Evolutionary conservation across 2,888 invertebrate species (phyloP).

Genomic region (Mythimna lalbum): DNA sequence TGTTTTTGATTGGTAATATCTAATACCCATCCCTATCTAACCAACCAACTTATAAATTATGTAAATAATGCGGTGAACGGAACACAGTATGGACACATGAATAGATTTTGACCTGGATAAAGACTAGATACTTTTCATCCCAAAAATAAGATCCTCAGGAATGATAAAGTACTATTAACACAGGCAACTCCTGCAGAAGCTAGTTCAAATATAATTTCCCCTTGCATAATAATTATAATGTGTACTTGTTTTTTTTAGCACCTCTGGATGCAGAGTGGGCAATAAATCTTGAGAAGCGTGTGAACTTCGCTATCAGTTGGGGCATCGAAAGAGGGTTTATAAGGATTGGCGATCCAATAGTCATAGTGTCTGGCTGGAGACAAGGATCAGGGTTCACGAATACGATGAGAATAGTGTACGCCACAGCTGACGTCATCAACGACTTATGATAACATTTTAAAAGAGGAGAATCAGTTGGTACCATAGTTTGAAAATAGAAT

Average conservation of each 20-base stretch:
- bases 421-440: constrained; percentile 69
- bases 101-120: background rate
- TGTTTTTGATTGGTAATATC: background rate
- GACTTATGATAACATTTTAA: constrained; percentile 11
- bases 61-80: background rate
- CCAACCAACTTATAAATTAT: background rate
- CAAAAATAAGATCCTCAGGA: background rate
- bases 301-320: constrained; percentile 91
- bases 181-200: background rate
- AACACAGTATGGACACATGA: background rate
- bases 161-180: background rate
- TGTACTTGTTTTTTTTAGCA: constrained; percentile 67
- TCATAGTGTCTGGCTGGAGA: constrained; percentile 93
- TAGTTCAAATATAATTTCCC: background rate
- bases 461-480: background rate
- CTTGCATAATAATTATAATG: background rate
- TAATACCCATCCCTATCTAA: too few relatives aligned
- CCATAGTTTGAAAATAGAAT: background rate
- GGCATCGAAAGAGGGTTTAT: constrained; percentile 92
- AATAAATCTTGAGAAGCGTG: constrained; percentile 91
- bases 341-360: constrained; percentile 92
- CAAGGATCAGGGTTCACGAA: constrained; percentile 93
- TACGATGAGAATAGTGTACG: constrained; percentile 92
- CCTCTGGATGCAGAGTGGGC: constrained; percentile 89
- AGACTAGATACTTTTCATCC: background rate